Evolutionary conservation across 2,888 invertebrate genomes (phyloP).

Genomic region (Anoplius nigerrimus): DNA sequence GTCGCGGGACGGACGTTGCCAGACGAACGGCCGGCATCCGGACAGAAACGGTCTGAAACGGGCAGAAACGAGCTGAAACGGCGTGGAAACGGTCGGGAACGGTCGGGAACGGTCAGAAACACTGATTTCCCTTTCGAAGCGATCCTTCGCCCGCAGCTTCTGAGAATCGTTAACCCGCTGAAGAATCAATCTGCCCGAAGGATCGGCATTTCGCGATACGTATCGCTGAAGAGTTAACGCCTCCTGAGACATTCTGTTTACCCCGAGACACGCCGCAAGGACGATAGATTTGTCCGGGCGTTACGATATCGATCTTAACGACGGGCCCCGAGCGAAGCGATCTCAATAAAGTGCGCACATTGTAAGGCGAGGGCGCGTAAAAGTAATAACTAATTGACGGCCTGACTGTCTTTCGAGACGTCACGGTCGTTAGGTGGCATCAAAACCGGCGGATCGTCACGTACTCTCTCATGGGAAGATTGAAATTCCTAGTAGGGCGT

Average conservation of each 20-base stretch:
- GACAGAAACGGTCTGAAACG: not conserved
- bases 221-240: not conserved
- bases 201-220: slow-evolving; percentile 1
- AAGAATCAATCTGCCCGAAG: not conserved
- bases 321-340: too few relatives aligned
- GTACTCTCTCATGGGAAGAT: slow-evolving; percentile 19
- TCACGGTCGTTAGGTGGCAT: too few relatives aligned
- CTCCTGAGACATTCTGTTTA: too few relatives aligned
- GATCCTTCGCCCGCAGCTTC: not conserved
- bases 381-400: too few relatives aligned
- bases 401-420: too few relatives aligned
- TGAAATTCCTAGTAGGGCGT: slow-evolving; percentile 45
- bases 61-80: not conserved
- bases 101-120: slow-evolving; percentile 4
- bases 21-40: too few relatives aligned
- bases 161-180: not conserved
- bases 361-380: too few relatives aligned
- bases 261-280: too few relatives aligned
- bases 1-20: slow-evolving; percentile 10
- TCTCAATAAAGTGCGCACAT: too few relatives aligned
- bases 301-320: too few relatives aligned
- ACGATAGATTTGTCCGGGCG: too few relatives aligned
- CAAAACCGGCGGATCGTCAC: slow-evolving; percentile 9
- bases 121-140: slow-evolving; percentile 21
- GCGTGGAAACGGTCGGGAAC: too few relatives aligned